phyloP scores from a whole-genome alignment of 2,113 vertebrate genomes.

The Capra hircus region DNA sequence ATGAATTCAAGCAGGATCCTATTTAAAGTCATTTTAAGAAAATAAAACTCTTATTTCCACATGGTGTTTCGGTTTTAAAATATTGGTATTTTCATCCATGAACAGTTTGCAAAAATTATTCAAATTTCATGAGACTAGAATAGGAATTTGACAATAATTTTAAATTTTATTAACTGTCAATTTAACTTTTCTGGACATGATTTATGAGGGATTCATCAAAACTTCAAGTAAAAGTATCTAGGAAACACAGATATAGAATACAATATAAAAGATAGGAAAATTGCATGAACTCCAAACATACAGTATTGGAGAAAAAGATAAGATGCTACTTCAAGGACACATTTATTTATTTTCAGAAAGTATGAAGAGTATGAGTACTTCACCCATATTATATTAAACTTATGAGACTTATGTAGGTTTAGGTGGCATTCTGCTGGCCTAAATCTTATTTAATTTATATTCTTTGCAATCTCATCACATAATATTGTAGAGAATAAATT shows the following conservation, averaged over 20 bases:
- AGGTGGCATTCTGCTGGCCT: background rate
- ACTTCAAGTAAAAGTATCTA: background rate
- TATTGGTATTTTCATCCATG: background rate
- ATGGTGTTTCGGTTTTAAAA: background rate
- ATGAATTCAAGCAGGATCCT: background rate
- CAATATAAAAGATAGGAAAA: background rate
- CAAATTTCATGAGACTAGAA: background rate
- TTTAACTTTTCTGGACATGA: background rate
- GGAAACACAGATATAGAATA: background rate
- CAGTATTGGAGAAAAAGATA: background rate
- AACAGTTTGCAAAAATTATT: background rate
- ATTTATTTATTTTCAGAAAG: background rate
- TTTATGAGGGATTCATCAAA: background rate
- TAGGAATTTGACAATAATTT: background rate
- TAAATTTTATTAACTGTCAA: background rate
- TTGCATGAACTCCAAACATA: background rate
- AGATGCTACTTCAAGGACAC: background rate
- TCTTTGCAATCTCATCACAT: background rate
- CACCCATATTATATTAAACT: background rate
- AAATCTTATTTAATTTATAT: background rate
- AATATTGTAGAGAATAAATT: background rate
- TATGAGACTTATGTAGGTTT: background rate
- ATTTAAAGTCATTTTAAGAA: background rate
- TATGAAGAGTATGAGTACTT: background rate
- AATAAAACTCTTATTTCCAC: background rate